These are phyloP conservation scores for Eilema caniola DNA, from an alignment of 2,888 invertebrate genomes.

Conservation along the genomic window DNA sequence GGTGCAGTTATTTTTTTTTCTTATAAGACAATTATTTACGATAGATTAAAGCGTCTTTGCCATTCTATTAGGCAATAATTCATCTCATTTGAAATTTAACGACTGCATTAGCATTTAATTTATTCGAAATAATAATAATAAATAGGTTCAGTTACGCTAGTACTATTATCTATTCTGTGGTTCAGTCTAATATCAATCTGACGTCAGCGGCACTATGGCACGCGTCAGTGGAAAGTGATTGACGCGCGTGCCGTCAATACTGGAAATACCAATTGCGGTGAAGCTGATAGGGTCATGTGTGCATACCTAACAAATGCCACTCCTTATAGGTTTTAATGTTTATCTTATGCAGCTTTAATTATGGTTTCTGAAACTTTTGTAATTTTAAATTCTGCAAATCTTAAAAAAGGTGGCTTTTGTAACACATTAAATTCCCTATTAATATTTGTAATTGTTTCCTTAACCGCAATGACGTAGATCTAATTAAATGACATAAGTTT, in stretches of 20 bases:
- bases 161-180: too few relatives aligned
- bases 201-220: slow-evolving; percentile 13
- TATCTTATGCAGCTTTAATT: background rate
- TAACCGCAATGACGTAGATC: background rate
- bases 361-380: background rate
- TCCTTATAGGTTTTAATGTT: background rate
- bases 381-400: background rate
- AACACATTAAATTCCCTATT: background rate
- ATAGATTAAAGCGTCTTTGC: background rate
- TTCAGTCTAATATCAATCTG: background rate
- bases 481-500: background rate
- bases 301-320: background rate
- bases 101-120: background rate
- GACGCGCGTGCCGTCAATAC: slow-evolving; percentile 14
- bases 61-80: background rate
- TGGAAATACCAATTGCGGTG: slow-evolving; percentile 15
- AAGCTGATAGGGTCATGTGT: background rate
- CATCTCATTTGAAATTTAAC: background rate
- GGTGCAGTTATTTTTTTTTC: background rate
- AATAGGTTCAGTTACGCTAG: too few relatives aligned
- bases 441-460: background rate
- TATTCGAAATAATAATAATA: background rate
- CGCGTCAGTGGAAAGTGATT: slow-evolving; percentile 19
- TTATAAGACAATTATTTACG: too few relatives aligned
- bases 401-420: background rate